Conservation (phyloP, 2,797 vertebrate genomes). For the Pachyuromys duprasi region DNA sequence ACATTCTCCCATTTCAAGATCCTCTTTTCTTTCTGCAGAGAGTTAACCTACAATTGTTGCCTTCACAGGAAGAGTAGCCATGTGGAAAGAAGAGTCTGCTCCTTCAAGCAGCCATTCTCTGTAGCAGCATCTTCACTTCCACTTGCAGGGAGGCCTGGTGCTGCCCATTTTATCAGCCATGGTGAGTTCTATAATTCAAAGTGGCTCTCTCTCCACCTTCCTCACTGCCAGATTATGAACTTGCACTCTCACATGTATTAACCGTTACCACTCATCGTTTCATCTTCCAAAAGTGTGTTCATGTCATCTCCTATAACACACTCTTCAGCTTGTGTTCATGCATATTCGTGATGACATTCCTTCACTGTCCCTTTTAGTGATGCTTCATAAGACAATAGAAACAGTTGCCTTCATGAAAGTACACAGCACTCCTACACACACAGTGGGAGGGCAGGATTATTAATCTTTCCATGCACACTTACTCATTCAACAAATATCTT, state of each 20-base stretch:
- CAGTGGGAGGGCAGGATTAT: not conserved
- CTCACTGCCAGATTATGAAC: not conserved
- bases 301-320: not conserved
- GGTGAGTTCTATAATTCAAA: not conserved
- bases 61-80: not conserved
- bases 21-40: not conserved
- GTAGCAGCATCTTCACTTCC: not conserved
- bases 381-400: not conserved
- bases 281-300: not conserved
- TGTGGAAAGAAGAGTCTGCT: not conserved
- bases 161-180: not conserved
- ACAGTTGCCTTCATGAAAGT: not conserved
- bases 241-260: not conserved
- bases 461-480: not conserved
- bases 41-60: not conserved
- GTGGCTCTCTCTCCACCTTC: not conserved
- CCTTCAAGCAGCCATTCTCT: not conserved
- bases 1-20: not conserved
- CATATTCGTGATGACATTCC: not conserved
- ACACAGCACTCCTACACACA: not conserved
- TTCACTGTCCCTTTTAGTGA: not conserved
- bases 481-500: constrained; percentile 32
- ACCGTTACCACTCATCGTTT: not conserved
- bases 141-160: not conserved
- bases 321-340: not conserved